Evolutionary conservation across 2,797 vertebrate genomes (phyloP).

Genomic region (Melanogrammus aeglefinus): DNA sequence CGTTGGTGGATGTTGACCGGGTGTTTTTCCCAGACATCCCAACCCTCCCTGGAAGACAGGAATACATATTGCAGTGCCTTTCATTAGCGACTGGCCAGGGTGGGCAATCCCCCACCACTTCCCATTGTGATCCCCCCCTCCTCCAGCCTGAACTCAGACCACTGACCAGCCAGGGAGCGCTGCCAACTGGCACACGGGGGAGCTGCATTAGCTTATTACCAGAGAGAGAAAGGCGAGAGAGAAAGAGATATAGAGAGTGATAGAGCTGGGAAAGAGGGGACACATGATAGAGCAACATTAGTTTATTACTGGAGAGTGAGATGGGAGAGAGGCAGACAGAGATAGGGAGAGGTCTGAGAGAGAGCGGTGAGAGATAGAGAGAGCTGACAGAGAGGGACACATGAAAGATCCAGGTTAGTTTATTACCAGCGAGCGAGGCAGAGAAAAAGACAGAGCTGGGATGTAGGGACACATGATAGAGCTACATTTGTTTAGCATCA

Average conservation of each 20-base stretch:
- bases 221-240: neutral
- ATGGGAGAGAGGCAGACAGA: neutral
- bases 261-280: neutral
- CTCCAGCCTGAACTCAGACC: constrained; percentile 53
- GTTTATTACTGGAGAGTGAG: neutral
- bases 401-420: constrained; percentile 40
- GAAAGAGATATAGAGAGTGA: neutral
- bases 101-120: constrained; percentile 40
- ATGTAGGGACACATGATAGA: neutral
- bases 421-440: constrained; percentile 13
- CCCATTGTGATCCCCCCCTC: constrained; percentile 54
- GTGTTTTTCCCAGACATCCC: constrained; percentile 2
- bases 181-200: constrained; percentile 55
- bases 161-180: constrained; percentile 39
- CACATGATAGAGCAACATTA: neutral
- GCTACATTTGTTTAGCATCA: neutral
- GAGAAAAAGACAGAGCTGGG: neutral
- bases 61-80: constrained; percentile 4
- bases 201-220: constrained; percentile 45
- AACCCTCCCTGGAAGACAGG: neutral
- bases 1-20: neutral
- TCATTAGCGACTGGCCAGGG: constrained; percentile 52
- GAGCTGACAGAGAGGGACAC: constrained; percentile 31
- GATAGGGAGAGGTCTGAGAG: neutral
- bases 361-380: neutral